Conservation (phyloP, 1,140 invertebrate genomes). For the Drosophila funebris region DNA sequence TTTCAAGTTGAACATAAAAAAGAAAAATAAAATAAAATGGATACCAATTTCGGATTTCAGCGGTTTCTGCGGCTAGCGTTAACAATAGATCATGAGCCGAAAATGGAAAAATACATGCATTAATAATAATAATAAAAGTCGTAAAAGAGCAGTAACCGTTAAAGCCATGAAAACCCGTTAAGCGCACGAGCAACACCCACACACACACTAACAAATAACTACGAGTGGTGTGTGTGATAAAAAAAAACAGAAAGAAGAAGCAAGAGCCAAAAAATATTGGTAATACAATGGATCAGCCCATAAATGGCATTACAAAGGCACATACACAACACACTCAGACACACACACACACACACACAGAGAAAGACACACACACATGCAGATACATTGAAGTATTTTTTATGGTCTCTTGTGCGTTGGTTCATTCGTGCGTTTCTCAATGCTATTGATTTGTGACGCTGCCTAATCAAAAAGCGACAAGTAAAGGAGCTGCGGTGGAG, state of each 20-base stretch:
- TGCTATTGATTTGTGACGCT: constrained; percentile 71
- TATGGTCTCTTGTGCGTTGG: constrained; percentile 42
- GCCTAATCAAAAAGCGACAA: constrained; percentile 39
- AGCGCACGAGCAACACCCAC: constrained; percentile 77
- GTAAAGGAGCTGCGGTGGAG: background rate
- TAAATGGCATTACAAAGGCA: constrained; percentile 59
- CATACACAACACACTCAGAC: constrained; percentile 12
- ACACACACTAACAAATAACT: constrained; percentile 39
- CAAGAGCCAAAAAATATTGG: constrained; percentile 65
- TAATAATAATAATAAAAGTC: constrained; percentile 77
- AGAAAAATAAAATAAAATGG: constrained; percentile 7
- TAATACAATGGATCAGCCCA: constrained; percentile 70
- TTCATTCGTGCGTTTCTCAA: constrained; percentile 48
- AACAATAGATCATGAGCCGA: constrained; percentile 67
- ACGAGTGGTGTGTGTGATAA: constrained; percentile 29
- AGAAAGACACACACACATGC: constrained; percentile 7
- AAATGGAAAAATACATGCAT: constrained; percentile 75
- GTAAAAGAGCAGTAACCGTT: constrained; percentile 76
- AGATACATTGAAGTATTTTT: constrained; percentile 36
- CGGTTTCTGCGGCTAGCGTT: constrained; percentile 28
- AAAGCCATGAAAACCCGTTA: constrained; percentile 77
- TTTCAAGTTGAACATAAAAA: constrained; percentile 23
- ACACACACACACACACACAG: constrained; percentile 3
- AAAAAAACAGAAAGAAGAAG: constrained; percentile 29
- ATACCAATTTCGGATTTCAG: constrained; percentile 24